Evolutionary conservation across 53 echinoderm and acorn worm genomes (phyloP).

Genomic region (Holothuria scabra): DNA sequence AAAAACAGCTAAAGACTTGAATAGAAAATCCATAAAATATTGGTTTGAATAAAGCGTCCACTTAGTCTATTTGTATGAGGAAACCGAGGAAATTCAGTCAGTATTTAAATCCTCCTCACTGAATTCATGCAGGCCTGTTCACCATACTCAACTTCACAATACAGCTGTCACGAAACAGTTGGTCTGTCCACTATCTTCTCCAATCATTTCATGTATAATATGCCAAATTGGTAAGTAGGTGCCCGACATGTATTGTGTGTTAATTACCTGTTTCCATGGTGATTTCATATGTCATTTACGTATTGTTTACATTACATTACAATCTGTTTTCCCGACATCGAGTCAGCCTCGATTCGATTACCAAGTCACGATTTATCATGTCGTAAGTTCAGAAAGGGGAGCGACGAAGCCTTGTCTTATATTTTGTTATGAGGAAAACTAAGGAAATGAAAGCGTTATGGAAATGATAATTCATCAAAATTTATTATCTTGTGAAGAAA

Average conservation of each 20-base stretch:
- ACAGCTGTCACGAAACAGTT: slow-evolving; percentile 33
- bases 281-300: slow-evolving; percentile 46
- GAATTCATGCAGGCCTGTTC: too few species aligned
- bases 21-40: too few species aligned
- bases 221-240: slow-evolving; percentile 22
- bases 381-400: not conserved
- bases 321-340: slow-evolving; percentile 9
- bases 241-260: slow-evolving; percentile 46
- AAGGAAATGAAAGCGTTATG: too few species aligned
- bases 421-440: too few species aligned
- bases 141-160: not conserved
- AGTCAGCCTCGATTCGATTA: slow-evolving; percentile 30
- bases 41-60: too few species aligned
- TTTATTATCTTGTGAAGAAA: too few species aligned
- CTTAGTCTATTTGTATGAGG: too few species aligned
- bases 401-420: too few species aligned
- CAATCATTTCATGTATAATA: slow-evolving; percentile 16
- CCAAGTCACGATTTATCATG: slow-evolving; percentile 35
- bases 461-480: too few species aligned
- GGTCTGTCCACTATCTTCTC: not conserved
- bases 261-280: slow-evolving; percentile 35
- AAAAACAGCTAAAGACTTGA: too few species aligned
- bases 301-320: slow-evolving; percentile 49
- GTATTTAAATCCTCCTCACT: too few species aligned
- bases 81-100: too few species aligned